Evolutionary conservation across 2,797 vertebrate species (phyloP), one percentile per base, ranked within the genome.

Genomic region (Corythornis leucogaster): DNA sequence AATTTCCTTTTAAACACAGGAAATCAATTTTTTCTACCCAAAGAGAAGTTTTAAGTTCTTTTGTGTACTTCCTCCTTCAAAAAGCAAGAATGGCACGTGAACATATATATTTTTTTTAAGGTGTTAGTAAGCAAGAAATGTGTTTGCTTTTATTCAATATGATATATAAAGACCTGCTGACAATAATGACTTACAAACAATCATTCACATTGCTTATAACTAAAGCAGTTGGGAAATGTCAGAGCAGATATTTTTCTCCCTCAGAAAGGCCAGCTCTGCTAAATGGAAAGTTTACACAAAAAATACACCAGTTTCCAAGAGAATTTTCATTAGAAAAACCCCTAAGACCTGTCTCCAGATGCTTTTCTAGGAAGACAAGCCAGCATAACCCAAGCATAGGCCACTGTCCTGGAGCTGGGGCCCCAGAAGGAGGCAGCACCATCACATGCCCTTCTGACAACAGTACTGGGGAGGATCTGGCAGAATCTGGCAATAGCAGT

Each of bases 301-400:
- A 38, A 48, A 54, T 17, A 43, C 3, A 18, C 11, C 11, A 17
- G 30, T 76, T 90, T 85, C 38, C 58, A 59, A 26, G 35, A 67
- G 33, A 63, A 62, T 38, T 58, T 58, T 86, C 7, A n/a, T 77
- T n/a, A 33, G 38, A 66, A 83, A 42, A n/a, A 30, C n/a, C 18
- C 13, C 8, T 63, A 33, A 51, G 31, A 51, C 42, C 15, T 28
- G 38, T 12, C 22, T 86, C 11, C 28, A 20, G 6, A 17, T 62
- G 77, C 50, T 61, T 28, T n/a, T 84, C 3, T 24, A 66, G 51
- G 46, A 22, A 54, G 20, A 16, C 4, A 48, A 68, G 62, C 11
- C 1, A 1, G 30, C 1, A 0, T 22, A 55, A 7, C 8, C 15
- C 68, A 16, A 5, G 0, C 25, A 12, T 8, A 48, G 62, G 43